Evolutionary conservation across 2,797 vertebrate genomes (phyloP).

Genomic region (Pseudochirops corinnae): DNA sequence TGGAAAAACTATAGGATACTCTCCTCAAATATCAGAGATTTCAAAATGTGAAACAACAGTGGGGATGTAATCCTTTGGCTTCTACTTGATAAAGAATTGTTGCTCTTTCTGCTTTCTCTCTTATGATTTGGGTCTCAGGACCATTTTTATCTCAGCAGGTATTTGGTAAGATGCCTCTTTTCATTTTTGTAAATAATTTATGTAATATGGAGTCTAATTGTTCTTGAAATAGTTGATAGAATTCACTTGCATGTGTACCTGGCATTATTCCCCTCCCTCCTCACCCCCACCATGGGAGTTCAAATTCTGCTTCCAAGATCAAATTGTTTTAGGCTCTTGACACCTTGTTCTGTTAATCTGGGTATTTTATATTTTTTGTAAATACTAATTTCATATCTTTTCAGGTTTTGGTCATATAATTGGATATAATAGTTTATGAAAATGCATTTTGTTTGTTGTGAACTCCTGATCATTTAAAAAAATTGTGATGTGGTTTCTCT

Average conservation of each 20-base stretch:
- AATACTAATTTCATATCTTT: not conserved
- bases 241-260: not conserved
- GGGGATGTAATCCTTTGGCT: not conserved
- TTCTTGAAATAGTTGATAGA: not conserved
- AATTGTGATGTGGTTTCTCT: not conserved
- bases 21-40: not conserved
- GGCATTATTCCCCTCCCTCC: not conserved
- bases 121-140: not conserved
- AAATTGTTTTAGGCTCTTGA: not conserved
- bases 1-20: not conserved
- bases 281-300: not conserved
- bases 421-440: not conserved
- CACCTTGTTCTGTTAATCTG: not conserved
- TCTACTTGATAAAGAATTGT: not conserved
- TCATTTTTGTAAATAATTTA: conserved; percentile 1
- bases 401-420: not conserved
- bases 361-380: not conserved
- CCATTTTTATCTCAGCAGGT: not conserved
- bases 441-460: not conserved
- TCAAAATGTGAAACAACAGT: not conserved
- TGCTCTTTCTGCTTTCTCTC: not conserved
- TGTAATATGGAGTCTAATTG: not conserved
- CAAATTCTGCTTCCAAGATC: not conserved
- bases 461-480: not conserved
- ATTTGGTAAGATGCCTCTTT: not conserved